Percentiles rank a stretch among this genome's conserved stretches.
Conservation (phyloP, 2,113 vertebrate species). For the Nannobrachium achirus region DNA sequence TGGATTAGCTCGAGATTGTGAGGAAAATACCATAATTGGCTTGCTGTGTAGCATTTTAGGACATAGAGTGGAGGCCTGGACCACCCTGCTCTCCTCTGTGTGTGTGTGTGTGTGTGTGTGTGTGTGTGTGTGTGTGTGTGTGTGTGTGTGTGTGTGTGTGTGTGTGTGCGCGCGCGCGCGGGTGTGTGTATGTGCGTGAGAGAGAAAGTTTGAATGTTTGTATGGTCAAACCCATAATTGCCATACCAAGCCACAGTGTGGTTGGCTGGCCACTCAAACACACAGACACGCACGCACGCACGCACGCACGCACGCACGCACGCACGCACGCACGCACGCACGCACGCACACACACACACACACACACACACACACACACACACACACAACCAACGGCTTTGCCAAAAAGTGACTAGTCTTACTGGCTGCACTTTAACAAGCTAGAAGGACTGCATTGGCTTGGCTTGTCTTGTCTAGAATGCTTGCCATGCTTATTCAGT, state of each 20-base stretch:
- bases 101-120: conserved; percentile 23
- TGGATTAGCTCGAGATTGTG: conserved; percentile 30
- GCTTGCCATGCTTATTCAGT: conserved; percentile 18
- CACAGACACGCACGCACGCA: too few relatives aligned
- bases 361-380: conserved; percentile 10
- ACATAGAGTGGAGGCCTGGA: conserved; percentile 11
- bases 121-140: conserved; percentile 20
- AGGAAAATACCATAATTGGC: conserved; percentile 27
- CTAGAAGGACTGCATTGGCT: conserved; percentile 15
- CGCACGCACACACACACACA: too few relatives aligned
- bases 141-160: conserved; percentile 11
- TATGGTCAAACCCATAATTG: conserved; percentile 66
- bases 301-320: too few relatives aligned
- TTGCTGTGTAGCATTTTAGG: conserved; percentile 11
- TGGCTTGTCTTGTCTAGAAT: conserved; percentile 30
- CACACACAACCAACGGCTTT: conserved; percentile 20
- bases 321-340: too few relatives aligned
- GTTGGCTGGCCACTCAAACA: conserved; percentile 43
- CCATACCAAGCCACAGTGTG: conserved; percentile 55
- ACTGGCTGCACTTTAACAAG: conserved; percentile 46
- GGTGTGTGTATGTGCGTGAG: background rate
- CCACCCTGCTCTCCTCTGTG: conserved; percentile 40
- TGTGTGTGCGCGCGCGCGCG: background rate
- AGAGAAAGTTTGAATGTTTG: conserved; percentile 52
- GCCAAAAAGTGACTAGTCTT: conserved; percentile 30